phyloP scores from a whole-genome alignment of 1,140 invertebrate species.

The Lethrus apterus region DNA sequence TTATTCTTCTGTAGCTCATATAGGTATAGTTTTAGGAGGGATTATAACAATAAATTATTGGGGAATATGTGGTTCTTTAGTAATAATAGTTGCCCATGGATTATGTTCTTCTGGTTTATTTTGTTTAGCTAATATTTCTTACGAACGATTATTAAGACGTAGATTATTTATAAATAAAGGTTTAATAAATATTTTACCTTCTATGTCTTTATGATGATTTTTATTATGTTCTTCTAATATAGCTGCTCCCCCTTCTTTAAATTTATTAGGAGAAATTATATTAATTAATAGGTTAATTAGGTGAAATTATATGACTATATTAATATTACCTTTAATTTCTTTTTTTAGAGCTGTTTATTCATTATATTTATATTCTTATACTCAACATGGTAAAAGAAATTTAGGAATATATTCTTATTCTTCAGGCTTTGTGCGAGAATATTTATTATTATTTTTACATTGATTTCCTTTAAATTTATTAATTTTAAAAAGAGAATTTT shows the following conservation, averaged over 20 bases:
- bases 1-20: constrained; percentile 57
- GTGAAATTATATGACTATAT: constrained; percentile 42
- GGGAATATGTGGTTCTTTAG: constrained; percentile 44
- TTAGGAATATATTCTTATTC: constrained; percentile 40
- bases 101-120: constrained; percentile 61
- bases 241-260: constrained; percentile 42
- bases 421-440: constrained; percentile 44
- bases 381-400: constrained; percentile 48
- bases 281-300: constrained; percentile 50
- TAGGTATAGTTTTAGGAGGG: constrained; percentile 46
- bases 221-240: constrained; percentile 47
- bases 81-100: constrained; percentile 57
- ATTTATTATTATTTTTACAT: constrained; percentile 52
- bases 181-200: constrained; percentile 43
- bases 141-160: constrained; percentile 47
- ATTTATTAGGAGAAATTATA: constrained; percentile 49
- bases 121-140: constrained; percentile 57
- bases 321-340: constrained; percentile 45
- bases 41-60: constrained; percentile 43
- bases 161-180: constrained; percentile 45
- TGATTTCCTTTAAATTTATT: constrained; percentile 53
- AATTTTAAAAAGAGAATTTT: constrained; percentile 47
- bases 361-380: constrained; percentile 48
- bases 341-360: constrained; percentile 44
- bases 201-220: constrained; percentile 53